These are phyloP conservation scores for Ageneiosus marmoratus DNA, from an alignment of 2,113 vertebrate genomes.

Conservation along the genomic window DNA sequence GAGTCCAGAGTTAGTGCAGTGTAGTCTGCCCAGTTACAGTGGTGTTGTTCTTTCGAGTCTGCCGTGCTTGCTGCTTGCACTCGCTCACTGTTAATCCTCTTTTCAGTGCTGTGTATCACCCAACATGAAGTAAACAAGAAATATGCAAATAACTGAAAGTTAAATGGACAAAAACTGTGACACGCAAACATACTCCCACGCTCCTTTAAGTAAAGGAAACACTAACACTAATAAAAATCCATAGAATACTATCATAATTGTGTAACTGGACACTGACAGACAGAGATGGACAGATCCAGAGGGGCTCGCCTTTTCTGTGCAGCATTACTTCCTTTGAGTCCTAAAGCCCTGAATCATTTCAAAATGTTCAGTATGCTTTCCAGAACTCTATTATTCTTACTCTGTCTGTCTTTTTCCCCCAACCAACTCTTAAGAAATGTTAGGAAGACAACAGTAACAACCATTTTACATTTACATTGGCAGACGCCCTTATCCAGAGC, in stretches of 20 bases:
- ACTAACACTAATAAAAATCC: background rate
- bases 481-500: no score
- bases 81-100: background rate
- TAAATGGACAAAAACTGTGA: background rate
- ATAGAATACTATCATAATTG: background rate
- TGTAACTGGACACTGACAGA: background rate
- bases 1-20: background rate
- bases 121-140: background rate
- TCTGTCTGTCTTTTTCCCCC: background rate
- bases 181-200: constrained; percentile 7
- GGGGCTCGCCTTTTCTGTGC: background rate
- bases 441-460: background rate
- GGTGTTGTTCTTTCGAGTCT: background rate
- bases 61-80: background rate
- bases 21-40: background rate
- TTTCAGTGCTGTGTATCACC: background rate
- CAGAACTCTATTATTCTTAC: background rate
- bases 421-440: background rate
- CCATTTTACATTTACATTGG: no score
- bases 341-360: constrained; percentile 1
- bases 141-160: constrained; percentile 14
- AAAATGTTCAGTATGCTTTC: background rate
- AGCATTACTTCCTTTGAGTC: constrained; percentile 15
- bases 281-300: background rate
- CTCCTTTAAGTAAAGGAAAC: background rate